Conservation (phyloP, 2,797 vertebrate genomes). For the Dicrostonyx torquatus region DNA sequence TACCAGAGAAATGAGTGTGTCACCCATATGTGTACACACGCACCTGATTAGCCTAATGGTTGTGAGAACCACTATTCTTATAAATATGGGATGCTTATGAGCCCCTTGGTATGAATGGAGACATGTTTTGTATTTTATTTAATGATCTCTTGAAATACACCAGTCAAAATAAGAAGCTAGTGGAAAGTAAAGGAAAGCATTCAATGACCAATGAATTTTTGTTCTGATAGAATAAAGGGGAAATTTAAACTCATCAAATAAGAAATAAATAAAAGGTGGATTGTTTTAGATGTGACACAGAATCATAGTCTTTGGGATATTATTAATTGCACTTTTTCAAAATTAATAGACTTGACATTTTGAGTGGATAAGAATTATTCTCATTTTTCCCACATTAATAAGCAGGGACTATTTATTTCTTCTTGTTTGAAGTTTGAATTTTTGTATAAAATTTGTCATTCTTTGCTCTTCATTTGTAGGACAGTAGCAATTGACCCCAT, state of each 20-base stretch:
- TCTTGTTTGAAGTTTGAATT: neutral
- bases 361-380: neutral
- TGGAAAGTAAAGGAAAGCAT: constrained; percentile 11
- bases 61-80: constrained; percentile 34
- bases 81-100: neutral
- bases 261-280: neutral
- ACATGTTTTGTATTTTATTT: constrained; percentile 21
- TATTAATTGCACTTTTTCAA: constrained; percentile 21
- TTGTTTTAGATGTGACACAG: constrained; percentile 11
- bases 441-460: neutral
- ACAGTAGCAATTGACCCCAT: neutral
- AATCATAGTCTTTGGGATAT: constrained; percentile 21
- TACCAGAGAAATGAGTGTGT: neutral
- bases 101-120: neutral
- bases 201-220: neutral
- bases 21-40: neutral
- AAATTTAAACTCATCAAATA: constrained; percentile 27
- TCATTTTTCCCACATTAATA: neutral
- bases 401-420: neutral
- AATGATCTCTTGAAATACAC: neutral
- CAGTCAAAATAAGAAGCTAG: neutral
- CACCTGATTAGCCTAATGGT: constrained; percentile 24
- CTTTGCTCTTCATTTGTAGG: constrained; percentile 31
- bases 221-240: constrained; percentile 30
- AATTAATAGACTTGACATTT: constrained; percentile 32